Evolutionary conservation across 2,888 invertebrate species (phyloP), one percentile per base, ranked within the genome.

Genomic region (Tuberolachnus salignus): DNA sequence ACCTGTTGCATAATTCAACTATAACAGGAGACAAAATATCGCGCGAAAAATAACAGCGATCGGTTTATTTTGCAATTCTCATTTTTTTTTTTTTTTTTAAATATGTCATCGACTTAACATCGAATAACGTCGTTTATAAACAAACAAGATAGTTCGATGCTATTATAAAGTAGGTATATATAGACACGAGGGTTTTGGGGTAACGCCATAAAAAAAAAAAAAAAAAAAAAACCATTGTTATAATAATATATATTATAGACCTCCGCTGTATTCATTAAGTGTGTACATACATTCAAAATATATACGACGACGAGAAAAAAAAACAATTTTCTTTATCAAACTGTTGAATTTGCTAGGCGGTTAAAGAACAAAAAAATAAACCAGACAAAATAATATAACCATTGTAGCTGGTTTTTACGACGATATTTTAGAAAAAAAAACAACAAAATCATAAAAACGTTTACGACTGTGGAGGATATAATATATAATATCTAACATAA

Each of bases 1-100:
- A 49, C 57, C 67, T 78, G 44, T 78, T 78, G 57, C 75, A 78
- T 78, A 78, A 78, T 78, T 78, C 75, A 78, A 67, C 57, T 19
- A n/a, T 11, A 44, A 59, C 13, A 34, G 34, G 6, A 34, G n/a
- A 71, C 13, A 57, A 78, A 78, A 55, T 67, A 59, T 34, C 57
- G 34, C 67, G 75, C 67, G 21, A 67, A 78, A 78, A 59, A 59
- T 67, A 66, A 74, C 55, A 44, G 66, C 42, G 74, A 55, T 78
- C 19, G 21, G 55, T 75, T 75, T 64, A 64, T 74, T 74, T 75
- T 46, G 64, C 44, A 75, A 66, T 66, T 66, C 46, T 26, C 55
- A 21, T 73, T 73, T 11, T 51, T 51, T 34, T 34, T 34, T 34
- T 34, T 34, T 34, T 34, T 34, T 34, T 6, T 34, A 73, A 42